These are phyloP conservation scores for Silurus meridionalis DNA, from an alignment of 2,113 vertebrate species.

Conservation along the genomic window DNA sequence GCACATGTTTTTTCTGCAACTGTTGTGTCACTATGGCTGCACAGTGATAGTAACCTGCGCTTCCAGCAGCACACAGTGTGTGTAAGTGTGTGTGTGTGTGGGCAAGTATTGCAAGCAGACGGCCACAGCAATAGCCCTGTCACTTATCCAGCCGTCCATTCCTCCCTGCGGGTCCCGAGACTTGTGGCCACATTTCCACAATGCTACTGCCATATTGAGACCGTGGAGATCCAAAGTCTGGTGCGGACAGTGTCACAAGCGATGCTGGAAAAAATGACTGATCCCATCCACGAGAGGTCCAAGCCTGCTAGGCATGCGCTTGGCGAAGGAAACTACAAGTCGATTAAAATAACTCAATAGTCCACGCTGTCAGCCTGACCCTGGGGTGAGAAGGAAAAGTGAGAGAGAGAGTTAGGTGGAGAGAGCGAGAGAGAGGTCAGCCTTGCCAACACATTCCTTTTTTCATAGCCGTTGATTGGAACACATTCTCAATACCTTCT, in stretches of 20 bases:
- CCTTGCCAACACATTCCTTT: constrained; percentile 25
- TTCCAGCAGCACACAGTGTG: constrained; percentile 1
- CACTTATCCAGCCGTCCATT: constrained; percentile 28
- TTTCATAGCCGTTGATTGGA: constrained; percentile 35
- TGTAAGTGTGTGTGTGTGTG: constrained; percentile 42
- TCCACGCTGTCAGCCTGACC: constrained; percentile 23
- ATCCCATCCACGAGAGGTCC: constrained; percentile 19
- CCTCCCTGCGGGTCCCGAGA: background rate
- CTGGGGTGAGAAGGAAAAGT: constrained; percentile 32
- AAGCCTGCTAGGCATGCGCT: constrained; percentile 3
- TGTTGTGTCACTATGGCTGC: background rate
- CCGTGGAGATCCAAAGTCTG: background rate
- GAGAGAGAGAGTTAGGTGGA: constrained; percentile 6
- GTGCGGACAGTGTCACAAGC: constrained; percentile 35
- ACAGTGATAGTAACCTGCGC: constrained; percentile 25
- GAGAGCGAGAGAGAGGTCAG: constrained; percentile 21
- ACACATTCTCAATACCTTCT: constrained; percentile 33
- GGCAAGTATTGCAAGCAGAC: constrained; percentile 52
- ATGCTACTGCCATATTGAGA: constrained; percentile 38
- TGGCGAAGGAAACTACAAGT: constrained; percentile 16
- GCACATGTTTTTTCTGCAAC: constrained; percentile 5
- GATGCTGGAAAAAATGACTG: constrained; percentile 36
- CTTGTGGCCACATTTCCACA: constrained; percentile 26
- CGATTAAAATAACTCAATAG: constrained; percentile 43
- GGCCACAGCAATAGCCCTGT: constrained; percentile 12